Evolutionary conservation across 2,113 vertebrate genomes (phyloP), one percentile per base, ranked within the genome.

Genomic region (Stictonetta naevosa): DNA sequence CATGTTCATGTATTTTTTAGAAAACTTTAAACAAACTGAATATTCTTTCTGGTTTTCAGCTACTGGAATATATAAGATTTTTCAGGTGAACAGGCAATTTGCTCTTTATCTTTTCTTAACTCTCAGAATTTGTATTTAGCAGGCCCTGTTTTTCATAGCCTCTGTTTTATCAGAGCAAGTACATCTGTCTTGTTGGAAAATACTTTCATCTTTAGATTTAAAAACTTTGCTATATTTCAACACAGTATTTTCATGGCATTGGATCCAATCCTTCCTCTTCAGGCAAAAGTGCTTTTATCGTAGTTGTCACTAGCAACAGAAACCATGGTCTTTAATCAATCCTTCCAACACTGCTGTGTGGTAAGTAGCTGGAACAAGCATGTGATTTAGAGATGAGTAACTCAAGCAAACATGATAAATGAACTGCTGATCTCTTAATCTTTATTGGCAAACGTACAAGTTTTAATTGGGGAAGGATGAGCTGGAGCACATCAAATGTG

Each of bases 401-500:
- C 46, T 90, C 73, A 33, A 80, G 72, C 11, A 90, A 92, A 89
- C 3, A 6, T 75, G 77, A 46, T 86, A 88, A 83, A 93, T 75
- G 56, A 81, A 46, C 77, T 96, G 50, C 55, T 81, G 52, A 72
- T 89, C 80, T 88, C 15, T 2, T 71, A 84, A 64, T 56, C 60
- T 78, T 72, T 82, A 63, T 59, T 93, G 76, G 77, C 68, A 92
- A 80, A n/a, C 40, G 33, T 46, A 11, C n/a, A 77, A 77, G 31
- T 93, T 90, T 83, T 92, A 86, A 90, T 81, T 94, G 88, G 79
- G 71, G 71, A 66, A 22, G 19, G 72, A 74, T 77, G 72, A 86
- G 28, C 50, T 44, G 63, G 40, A 90, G 31, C 44, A 59, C 18
- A 59, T 74, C n/a, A 85, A 87, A 82, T 58, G 38, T 76, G 63